These are phyloP conservation scores for Sinonovacula constricta DNA, from an alignment of 1,140 invertebrate genomes.

Conservation along the genomic window DNA sequence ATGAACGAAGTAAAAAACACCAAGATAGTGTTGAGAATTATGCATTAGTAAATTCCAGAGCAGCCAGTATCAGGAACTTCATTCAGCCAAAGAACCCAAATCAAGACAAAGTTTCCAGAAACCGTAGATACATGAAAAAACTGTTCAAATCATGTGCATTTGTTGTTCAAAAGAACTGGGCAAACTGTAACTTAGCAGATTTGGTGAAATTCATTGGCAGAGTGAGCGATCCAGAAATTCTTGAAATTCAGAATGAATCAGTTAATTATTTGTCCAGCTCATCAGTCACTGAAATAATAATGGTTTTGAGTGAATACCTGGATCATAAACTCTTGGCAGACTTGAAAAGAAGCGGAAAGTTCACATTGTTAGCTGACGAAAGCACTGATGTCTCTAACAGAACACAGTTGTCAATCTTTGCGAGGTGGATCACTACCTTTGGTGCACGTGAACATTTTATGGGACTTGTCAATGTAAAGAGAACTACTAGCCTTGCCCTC, in stretches of 20 bases:
- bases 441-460: constrained; percentile 3
- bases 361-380: constrained; percentile 24
- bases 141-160: too few species aligned
- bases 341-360: constrained; percentile 4
- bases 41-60: too few species aligned
- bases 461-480: background rate
- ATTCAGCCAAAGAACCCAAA: too few species aligned
- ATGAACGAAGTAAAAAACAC: too few species aligned
- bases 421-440: background rate
- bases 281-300: constrained; percentile 1
- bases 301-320: background rate
- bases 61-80: too few species aligned
- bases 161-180: too few species aligned
- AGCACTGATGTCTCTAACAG: constrained; percentile 26
- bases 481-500: background rate
- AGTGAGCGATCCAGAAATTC: background rate
- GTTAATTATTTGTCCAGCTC: constrained; percentile 7
- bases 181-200: too few species aligned
- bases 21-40: too few species aligned
- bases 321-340: constrained; percentile 8
- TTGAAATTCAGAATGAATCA: background rate
- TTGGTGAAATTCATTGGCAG: too few species aligned
- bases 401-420: constrained; percentile 20
- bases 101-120: too few species aligned
- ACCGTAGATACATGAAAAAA: too few species aligned